These are phyloP conservation scores for Brachystomella parvula DNA, from an alignment of 1,140 invertebrate genomes.

Conservation along the genomic window DNA sequence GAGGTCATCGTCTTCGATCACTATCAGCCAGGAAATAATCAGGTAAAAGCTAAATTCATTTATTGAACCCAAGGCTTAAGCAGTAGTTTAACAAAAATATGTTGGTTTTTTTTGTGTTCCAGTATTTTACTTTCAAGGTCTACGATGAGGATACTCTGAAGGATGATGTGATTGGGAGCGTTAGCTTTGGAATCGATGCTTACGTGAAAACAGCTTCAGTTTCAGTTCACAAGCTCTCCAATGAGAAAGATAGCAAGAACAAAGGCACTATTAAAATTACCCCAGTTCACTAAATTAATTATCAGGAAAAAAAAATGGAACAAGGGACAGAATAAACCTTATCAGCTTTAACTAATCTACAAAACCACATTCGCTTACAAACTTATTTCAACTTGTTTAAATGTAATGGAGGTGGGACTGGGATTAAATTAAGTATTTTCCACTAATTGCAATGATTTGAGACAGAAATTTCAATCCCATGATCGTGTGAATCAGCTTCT, in stretches of 20 bases:
- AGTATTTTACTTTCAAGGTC: constrained; percentile 4
- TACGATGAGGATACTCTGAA: background rate
- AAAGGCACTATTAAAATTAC: background rate
- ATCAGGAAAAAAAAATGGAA: no score
- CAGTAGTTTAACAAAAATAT: background rate
- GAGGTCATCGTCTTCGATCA: background rate
- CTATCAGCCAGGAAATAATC: background rate
- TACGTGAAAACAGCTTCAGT: background rate
- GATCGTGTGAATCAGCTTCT: no score
- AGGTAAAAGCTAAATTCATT: background rate
- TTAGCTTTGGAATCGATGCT: background rate
- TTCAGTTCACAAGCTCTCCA: background rate
- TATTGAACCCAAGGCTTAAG: background rate
- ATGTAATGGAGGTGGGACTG: no score
- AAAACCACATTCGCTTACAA: background rate
- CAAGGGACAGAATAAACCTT: no score
- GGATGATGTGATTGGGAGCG: background rate
- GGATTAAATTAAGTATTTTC: no score
- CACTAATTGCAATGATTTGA: no score
- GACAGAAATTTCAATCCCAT: no score
- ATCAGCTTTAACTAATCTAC: background rate
- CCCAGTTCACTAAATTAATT: background rate
- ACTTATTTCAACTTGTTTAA: background rate
- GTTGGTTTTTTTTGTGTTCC: background rate
- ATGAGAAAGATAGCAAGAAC: background rate